A percentile compares a stretch with the other conserved stretches of the same genome.
These are phyloP conservation scores for Callipepla californica DNA, from an alignment of 2,113 vertebrate genomes.

Conservation along the genomic window DNA sequence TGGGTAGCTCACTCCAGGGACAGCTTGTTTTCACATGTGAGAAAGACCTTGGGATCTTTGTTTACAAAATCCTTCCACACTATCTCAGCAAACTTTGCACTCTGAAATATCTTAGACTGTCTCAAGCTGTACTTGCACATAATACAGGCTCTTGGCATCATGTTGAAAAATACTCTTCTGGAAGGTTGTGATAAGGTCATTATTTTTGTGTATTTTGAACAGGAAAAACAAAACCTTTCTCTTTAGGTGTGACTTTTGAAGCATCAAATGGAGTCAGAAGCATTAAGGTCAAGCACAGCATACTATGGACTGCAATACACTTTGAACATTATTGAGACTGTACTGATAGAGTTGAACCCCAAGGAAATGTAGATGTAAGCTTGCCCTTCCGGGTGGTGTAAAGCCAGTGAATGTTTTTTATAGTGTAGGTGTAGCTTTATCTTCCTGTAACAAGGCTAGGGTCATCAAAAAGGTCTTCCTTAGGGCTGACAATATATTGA, in stretches of 20 bases:
- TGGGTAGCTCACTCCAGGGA: neutral
- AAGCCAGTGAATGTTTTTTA: neutral
- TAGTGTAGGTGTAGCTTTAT: neutral
- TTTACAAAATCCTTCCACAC: neutral
- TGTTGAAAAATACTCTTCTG: neutral
- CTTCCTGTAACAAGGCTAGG: neutral
- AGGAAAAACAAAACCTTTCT: neutral
- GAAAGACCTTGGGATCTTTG: neutral
- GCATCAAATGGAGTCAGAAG: neutral
- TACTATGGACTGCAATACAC: neutral
- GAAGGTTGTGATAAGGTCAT: neutral
- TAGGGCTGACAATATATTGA: neutral
- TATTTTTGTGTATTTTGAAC: neutral
- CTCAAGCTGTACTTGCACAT: neutral
- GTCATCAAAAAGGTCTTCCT: neutral
- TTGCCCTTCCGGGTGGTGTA: fast-evolving
- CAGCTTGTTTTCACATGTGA: neutral
- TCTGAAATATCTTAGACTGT: neutral
- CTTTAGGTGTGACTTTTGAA: neutral
- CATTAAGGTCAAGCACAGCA: neutral
- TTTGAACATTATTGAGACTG: neutral
- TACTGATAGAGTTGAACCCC: neutral
- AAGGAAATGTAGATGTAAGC: neutral
- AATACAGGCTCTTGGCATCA: fast-evolving
- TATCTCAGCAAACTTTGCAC: neutral